Base-by-base conservation (phyloP, 2,113 vertebrate species). In the Microcebus griseorufus region DNA sequence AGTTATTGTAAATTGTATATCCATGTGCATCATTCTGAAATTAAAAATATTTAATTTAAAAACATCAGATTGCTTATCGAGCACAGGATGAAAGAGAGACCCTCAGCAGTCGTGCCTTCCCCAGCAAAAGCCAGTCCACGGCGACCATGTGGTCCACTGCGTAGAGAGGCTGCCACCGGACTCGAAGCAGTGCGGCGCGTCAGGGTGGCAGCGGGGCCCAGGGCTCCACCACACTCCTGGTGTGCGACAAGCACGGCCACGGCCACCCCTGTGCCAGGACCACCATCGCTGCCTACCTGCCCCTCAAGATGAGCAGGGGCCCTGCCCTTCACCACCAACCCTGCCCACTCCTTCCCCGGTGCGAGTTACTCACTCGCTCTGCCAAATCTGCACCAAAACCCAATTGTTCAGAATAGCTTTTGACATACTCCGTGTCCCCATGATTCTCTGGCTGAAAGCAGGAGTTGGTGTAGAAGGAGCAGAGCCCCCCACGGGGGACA, bases 251-350 rank as follows among this genome's bases (percentile, higher is more conserved):
- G 53, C 99, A 99, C 0, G 42, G 99, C 84, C 55, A 20, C 55
- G 6, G 99, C 85, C 99, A 99, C 90, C 99, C 99, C 90, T 99
- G 98, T 2, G 99, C 99, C 87, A 99, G 98, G 96, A 99, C 99
- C 98, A 45, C 99, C 92, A 99, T 99, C 3, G 99, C 99, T 55
- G 99, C 99, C 34, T 98, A 99, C 93, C 98, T 99, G 9, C 99
- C 99, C 0, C 98, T 99, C 45, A 98, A 95, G 95, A 16, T 55
- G 53, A 55, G 53, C 53, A 55, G 53, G 53, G 53, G 5, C 53
- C 53, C 53, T 18, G 53, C 53, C 53, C 53, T 55, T 55, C 53
- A 55, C 53, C 51, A 55, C 14, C 51, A 16, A 53, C 53, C 53
- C 53, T 55, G 53, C 53, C 53, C 53, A 18, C 16, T 55, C 53